A percentile compares a stretch with the other conserved stretches of the same genome.
Conservation (phyloP, 2,888 invertebrate genomes). For the Sipha maydis region DNA sequence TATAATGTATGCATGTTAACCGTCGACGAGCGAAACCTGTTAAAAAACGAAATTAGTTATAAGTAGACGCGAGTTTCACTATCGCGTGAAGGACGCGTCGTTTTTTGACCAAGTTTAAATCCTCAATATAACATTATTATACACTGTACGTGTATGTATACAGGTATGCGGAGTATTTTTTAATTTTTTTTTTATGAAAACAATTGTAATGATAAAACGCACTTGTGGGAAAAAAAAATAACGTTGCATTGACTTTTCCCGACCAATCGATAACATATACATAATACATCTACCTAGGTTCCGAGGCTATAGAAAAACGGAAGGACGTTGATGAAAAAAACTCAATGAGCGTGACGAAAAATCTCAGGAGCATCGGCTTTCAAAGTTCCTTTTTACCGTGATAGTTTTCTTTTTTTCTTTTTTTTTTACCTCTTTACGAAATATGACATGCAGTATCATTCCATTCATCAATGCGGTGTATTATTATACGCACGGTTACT, state of each 20-base stretch:
- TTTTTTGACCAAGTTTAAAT: background rate
- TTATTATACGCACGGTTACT: conserved; percentile 31
- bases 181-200: background rate
- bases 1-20: background rate
- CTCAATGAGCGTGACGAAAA: conserved; percentile 30
- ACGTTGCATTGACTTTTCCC: background rate
- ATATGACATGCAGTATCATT: background rate
- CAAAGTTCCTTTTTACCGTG: conserved; percentile 19
- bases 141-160: background rate
- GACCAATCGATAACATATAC: background rate
- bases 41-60: background rate
- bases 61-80: background rate
- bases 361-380: conserved; percentile 57
- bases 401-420: background rate
- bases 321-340: conserved; percentile 34
- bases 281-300: background rate
- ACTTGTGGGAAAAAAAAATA: conserved; percentile 10
- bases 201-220: background rate
- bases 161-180: background rate
- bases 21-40: background rate
- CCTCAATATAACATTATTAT: background rate
- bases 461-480: conserved; percentile 30
- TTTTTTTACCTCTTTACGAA: background rate
- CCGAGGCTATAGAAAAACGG: conserved; percentile 21
- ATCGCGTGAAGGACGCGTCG: background rate